A percentile compares a stretch with the other conserved stretches of the same genome.
These are phyloP conservation scores for Xestia c-nigrum DNA, from an alignment of 2,888 invertebrate genomes.

Conservation along the genomic window DNA sequence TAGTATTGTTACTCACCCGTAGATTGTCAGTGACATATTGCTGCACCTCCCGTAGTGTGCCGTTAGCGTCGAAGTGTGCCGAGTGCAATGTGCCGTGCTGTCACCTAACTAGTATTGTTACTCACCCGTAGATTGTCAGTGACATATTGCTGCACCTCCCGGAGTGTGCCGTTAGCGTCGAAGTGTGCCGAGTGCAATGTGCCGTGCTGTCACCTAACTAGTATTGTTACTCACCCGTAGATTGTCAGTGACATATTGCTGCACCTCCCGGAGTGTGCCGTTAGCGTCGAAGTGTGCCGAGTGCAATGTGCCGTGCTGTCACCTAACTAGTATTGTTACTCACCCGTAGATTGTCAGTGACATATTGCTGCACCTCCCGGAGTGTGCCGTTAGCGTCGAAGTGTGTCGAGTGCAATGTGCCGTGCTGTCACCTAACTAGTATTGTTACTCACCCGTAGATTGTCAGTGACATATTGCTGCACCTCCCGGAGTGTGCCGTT, in stretches of 20 bases:
- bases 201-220: conserved; percentile 74
- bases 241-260: conserved; percentile 88
- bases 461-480: conserved; percentile 88
- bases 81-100: conserved; percentile 93
- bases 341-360: conserved; percentile 84
- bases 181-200: conserved; percentile 94
- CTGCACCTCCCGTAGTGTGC: conserved; percentile 91
- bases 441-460: conserved; percentile 80
- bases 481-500: conserved; percentile 91
- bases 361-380: conserved; percentile 61
- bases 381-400: conserved; percentile 93
- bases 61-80: conserved; percentile 93
- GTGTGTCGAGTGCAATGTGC: conserved; percentile 92
- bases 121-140: conserved; percentile 84
- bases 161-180: conserved; percentile 92
- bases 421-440: conserved; percentile 74
- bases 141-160: conserved; percentile 48
- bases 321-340: conserved; percentile 66
- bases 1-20: conserved; percentile 73
- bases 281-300: conserved; percentile 93
- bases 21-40: conserved; percentile 89
- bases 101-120: conserved; percentile 72
- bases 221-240: conserved; percentile 77
- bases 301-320: conserved; percentile 92
- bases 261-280: conserved; percentile 91